Evolutionary conservation across 2,113 vertebrate genomes (phyloP).

Genomic region (Nibea albiflora): DNA sequence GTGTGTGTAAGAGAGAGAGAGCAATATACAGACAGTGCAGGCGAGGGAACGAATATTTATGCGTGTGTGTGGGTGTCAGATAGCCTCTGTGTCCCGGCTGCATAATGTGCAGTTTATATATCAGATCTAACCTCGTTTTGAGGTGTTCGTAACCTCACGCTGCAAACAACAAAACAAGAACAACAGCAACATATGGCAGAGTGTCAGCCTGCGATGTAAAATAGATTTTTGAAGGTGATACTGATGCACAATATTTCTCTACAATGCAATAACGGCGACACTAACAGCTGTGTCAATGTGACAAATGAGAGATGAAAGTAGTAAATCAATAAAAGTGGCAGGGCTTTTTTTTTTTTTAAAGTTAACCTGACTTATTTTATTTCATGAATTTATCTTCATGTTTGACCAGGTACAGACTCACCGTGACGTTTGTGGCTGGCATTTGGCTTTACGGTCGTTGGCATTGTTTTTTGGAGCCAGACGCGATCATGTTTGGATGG

Average conservation of each 20-base stretch:
- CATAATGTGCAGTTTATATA: background rate
- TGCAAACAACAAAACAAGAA: background rate
- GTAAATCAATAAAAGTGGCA: background rate
- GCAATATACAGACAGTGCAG: background rate
- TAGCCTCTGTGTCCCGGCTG: background rate
- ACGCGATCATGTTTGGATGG: no score
- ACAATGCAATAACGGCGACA: background rate
- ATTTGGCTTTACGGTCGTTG: no score
- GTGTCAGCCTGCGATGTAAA: background rate
- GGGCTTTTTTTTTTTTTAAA: background rate
- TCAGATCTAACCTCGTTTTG: constrained; percentile 8
- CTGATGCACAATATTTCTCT: background rate
- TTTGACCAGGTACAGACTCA: background rate
- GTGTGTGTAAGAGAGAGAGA: background rate
- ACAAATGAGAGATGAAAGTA: background rate
- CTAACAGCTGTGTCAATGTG: background rate
- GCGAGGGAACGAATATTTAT: background rate
- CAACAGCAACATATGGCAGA: background rate
- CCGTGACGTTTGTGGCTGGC: no score
- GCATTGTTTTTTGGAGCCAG: no score
- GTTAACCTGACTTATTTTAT: background rate
- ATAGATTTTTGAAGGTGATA: background rate
- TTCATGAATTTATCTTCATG: background rate
- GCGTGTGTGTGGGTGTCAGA: background rate
- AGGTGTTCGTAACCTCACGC: background rate